Evolutionary conservation across 2,113 vertebrate genomes (phyloP).

Genomic region (Alexandromys fortis): DNA sequence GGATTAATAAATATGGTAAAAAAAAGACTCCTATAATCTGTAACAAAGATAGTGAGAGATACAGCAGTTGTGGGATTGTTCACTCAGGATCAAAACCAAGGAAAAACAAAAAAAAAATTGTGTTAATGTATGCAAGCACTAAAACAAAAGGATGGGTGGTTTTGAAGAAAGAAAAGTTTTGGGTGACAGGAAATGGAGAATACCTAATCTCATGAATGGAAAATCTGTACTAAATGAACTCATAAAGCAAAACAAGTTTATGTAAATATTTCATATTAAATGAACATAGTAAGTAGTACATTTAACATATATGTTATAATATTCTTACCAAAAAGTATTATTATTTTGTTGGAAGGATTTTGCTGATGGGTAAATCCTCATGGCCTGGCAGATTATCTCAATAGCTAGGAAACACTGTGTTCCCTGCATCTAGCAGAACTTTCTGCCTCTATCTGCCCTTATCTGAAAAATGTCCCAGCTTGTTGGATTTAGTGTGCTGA

Average conservation of each 20-base stretch:
- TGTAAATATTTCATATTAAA: not conserved
- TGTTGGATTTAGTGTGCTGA: too few species aligned
- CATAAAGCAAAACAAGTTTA: not conserved
- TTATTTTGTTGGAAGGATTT: not conserved
- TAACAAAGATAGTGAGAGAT: not conserved
- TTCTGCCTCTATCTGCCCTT: not conserved
- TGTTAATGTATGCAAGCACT: not conserved
- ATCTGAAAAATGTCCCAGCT: not conserved
- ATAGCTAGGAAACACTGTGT: not conserved
- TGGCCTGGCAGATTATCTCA: not conserved
- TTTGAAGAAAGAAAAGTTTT: not conserved
- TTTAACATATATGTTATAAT: not conserved
- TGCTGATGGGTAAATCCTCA: not conserved
- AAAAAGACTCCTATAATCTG: not conserved
- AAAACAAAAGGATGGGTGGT: rapidly evolving
- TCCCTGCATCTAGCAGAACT: not conserved
- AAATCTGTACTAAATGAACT: not conserved
- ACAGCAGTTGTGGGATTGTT: not conserved
- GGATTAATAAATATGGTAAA: not conserved
- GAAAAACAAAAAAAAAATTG: not conserved
- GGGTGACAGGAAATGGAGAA: not conserved
- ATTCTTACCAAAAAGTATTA: not conserved
- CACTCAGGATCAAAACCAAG: not conserved
- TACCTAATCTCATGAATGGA: not conserved
- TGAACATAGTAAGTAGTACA: not conserved